Percentiles rank a stretch among this genome's conserved stretches.
Conservation (phyloP, 2,888 invertebrate genomes). For the Zootermopsis nevadensis region DNA sequence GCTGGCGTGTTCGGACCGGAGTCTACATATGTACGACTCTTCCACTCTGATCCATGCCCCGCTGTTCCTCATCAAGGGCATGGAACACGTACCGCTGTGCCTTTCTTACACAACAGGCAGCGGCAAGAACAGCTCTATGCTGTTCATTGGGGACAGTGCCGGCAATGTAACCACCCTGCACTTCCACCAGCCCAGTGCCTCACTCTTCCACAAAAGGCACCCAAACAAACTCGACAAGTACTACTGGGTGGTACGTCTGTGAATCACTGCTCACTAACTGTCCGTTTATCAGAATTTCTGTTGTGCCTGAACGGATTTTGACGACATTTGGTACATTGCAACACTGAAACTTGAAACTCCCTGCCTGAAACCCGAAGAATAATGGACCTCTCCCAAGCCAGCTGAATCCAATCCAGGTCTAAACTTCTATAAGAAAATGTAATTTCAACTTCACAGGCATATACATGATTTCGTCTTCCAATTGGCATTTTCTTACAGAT, state of each 20-base stretch:
- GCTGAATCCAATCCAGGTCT: too few species aligned
- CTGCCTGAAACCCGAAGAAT: too few species aligned
- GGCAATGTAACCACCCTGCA: conserved; percentile 67
- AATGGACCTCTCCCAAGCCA: too few species aligned
- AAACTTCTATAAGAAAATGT: too few species aligned
- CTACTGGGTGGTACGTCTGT: conserved; percentile 69
- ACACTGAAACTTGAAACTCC: too few species aligned
- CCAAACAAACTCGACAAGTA: conserved; percentile 69
- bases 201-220: conserved; percentile 67
- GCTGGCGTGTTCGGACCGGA: conserved; percentile 70
- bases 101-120: conserved; percentile 62
- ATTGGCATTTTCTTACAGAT: too few species aligned
- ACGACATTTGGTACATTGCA: too few species aligned
- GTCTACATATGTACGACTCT: conserved; percentile 69
- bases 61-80: conserved; percentile 69
- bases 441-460: too few species aligned
- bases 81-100: conserved; percentile 69
- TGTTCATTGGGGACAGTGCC: conserved; percentile 69
- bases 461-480: too few species aligned
- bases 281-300: too few species aligned
- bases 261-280: background rate
- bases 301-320: too few species aligned
- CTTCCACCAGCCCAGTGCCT: conserved; percentile 68
- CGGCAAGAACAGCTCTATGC: conserved; percentile 59
- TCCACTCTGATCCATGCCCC: conserved; percentile 70